These are phyloP conservation scores for Tenodera sinensis DNA, from an alignment of 2,888 invertebrate species.

Conservation along the genomic window DNA sequence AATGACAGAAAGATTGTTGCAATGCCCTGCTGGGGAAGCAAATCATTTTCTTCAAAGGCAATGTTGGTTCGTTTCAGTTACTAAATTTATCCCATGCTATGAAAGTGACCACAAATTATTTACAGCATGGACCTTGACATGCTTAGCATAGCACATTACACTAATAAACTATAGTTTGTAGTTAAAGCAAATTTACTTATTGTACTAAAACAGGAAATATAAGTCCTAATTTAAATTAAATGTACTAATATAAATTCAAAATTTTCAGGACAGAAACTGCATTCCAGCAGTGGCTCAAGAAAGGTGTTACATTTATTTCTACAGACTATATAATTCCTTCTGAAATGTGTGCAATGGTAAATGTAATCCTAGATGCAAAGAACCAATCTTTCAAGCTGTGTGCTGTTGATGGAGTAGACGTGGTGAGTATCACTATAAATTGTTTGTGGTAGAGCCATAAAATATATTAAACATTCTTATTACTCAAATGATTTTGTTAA, in stretches of 20 bases:
- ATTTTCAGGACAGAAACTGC: constrained; percentile 66
- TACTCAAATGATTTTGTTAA: no score
- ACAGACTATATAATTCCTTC: constrained; percentile 97
- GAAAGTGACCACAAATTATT: no score
- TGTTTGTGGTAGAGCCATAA: no score
- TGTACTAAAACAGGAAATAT: not conserved
- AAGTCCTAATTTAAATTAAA: not conserved
- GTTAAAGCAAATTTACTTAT: not conserved
- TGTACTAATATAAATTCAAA: not conserved
- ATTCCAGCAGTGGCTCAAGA: constrained; percentile 91
- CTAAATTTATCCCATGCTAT: no score
- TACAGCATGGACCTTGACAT: no score
- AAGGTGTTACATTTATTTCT: constrained; percentile 87
- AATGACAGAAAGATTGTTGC: no score
- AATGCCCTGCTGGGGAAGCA: no score
- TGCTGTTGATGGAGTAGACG: constrained; percentile 91
- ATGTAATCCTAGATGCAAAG: constrained; percentile 96
- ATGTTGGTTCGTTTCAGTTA: no score
- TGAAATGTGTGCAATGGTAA: constrained; percentile 99
- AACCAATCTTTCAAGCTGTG: constrained; percentile 94
- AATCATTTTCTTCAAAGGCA: no score
- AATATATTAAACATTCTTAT: no score
- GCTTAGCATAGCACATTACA: no score
- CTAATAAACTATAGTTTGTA: not conserved
- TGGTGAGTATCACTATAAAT: constrained; percentile 56